These are phyloP conservation scores for Hipparchia semele DNA, from an alignment of 2,888 invertebrate genomes.

Conservation along the genomic window DNA sequence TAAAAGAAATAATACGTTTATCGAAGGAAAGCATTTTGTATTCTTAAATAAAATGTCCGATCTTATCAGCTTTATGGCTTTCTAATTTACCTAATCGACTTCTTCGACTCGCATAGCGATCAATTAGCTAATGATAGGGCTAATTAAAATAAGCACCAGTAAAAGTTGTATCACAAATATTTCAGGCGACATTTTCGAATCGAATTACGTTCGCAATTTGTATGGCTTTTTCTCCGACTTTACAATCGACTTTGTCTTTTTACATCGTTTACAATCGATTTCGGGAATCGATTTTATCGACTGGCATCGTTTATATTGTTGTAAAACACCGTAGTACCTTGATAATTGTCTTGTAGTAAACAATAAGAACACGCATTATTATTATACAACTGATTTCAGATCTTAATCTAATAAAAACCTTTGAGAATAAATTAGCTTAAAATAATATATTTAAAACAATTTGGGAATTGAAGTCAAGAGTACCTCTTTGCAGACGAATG, in stretches of 20 bases:
- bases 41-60: background rate
- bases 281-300: slow-evolving; percentile 47
- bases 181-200: slow-evolving; percentile 17
- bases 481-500: background rate
- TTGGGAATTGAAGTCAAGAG: background rate
- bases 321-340: slow-evolving; percentile 33
- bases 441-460: background rate
- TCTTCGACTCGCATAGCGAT: background rate
- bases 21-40: background rate
- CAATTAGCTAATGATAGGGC: slow-evolving; percentile 16
- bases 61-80: slow-evolving; percentile 1
- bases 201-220: slow-evolving; percentile 25
- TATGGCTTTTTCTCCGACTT: slow-evolving; percentile 22
- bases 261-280: slow-evolving; percentile 46
- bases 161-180: slow-evolving; percentile 25
- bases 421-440: background rate
- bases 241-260: slow-evolving; percentile 44
- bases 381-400: background rate
- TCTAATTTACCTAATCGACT: slow-evolving; percentile 13
- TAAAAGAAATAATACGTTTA: no score
- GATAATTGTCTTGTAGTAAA: slow-evolving; percentile 30
- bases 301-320: slow-evolving; percentile 24
- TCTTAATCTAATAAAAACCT: background rate
- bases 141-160: slow-evolving; percentile 23
- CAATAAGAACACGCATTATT: background rate